Evolutionary conservation across 2,797 vertebrate species (phyloP).

Genomic region (Helarctos malayanus): DNA sequence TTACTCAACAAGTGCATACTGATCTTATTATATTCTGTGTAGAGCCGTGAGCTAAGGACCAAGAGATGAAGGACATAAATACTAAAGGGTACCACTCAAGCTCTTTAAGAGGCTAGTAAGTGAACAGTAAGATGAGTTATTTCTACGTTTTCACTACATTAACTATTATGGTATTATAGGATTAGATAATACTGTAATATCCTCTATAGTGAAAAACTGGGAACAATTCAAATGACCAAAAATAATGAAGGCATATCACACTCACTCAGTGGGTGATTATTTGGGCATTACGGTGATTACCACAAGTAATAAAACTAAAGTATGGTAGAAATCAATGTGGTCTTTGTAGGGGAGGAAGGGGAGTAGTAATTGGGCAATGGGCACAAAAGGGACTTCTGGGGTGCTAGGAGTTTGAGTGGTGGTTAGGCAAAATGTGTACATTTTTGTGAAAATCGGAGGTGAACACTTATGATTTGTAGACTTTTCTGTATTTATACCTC

Average conservation of each 20-base stretch:
- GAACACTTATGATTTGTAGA: not conserved
- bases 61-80: not conserved
- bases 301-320: conserved; percentile 9
- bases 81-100: not conserved
- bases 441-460: conserved; percentile 39
- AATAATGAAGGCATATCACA: not conserved
- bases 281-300: conserved; percentile 16
- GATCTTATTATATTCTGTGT: not conserved
- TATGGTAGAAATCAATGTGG: not conserved
- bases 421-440: not conserved
- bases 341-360: not conserved
- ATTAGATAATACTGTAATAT: not conserved
- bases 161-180: not conserved
- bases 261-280: not conserved
- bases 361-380: not conserved
- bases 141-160: not conserved
- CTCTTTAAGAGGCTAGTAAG: not conserved
- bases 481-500: not conserved
- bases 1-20: not conserved
- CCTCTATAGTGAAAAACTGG: not conserved
- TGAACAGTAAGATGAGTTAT: not conserved
- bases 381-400: not conserved
- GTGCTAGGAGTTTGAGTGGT: not conserved
- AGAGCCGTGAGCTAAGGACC: not conserved
- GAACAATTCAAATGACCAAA: conserved; percentile 41